Conservation (phyloP, 2,888 invertebrate species). For the Actias luna region DNA sequence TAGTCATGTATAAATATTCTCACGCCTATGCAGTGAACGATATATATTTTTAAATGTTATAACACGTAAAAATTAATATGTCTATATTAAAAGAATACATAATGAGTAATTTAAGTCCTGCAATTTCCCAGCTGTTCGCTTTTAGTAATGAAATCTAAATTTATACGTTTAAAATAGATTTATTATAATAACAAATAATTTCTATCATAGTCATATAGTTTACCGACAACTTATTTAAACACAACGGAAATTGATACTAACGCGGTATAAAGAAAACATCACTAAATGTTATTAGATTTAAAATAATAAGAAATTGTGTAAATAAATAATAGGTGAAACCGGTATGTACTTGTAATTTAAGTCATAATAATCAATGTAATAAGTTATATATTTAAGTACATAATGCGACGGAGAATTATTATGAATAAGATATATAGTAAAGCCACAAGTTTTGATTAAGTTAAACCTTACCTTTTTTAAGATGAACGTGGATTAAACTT, state of each 20-base stretch:
- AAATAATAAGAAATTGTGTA: background rate
- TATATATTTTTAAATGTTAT: background rate
- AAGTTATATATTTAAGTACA: too few relatives aligned
- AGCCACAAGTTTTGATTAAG: slow-evolving; percentile 34
- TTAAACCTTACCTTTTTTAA: slow-evolving; percentile 43
- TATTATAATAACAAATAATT: background rate
- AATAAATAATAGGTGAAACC: background rate
- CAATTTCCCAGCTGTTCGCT: too few relatives aligned
- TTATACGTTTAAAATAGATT: background rate
- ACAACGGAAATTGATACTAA: background rate
- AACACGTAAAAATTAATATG: background rate
- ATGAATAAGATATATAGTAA: background rate
- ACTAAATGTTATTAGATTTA: background rate
- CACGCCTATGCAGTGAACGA: background rate
- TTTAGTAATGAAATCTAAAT: too few relatives aligned
- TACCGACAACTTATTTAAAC: background rate
- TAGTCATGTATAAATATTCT: slow-evolving; percentile 1
- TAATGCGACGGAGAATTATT: background rate
- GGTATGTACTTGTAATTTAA: background rate
- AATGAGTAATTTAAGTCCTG: too few relatives aligned
- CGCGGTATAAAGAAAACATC: background rate
- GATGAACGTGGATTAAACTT: slow-evolving; percentile 31
- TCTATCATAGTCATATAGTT: background rate
- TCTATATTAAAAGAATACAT: too few relatives aligned
- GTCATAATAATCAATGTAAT: too few relatives aligned